phyloP scores from a whole-genome alignment of 35 echinoderm and acorn worm genomes.

The Diadema setosum region DNA sequence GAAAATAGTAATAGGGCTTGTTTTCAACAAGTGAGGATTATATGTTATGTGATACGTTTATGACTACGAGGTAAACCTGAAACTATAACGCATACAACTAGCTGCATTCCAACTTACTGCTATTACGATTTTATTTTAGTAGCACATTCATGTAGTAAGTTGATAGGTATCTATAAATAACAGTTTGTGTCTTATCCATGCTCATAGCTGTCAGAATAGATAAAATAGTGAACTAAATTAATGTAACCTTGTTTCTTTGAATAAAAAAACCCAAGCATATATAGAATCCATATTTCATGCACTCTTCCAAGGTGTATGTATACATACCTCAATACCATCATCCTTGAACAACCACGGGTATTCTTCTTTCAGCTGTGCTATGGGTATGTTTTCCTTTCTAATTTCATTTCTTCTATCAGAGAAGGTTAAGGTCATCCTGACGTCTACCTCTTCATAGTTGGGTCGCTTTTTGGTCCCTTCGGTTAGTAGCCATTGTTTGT shows the following conservation, averaged over 20 bases:
- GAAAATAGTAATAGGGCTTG: not conserved
- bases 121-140: not conserved
- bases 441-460: not conserved
- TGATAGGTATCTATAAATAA: no score
- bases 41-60: not conserved
- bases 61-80: not conserved
- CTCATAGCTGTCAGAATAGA: not conserved
- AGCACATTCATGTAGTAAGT: not conserved
- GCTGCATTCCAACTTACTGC: not conserved
- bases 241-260: not conserved
- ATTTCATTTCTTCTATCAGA: not conserved
- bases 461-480: constrained; percentile 28
- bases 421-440: not conserved
- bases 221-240: not conserved
- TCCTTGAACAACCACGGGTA: constrained; percentile 30
- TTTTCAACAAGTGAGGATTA: not conserved
- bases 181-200: not conserved
- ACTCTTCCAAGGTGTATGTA: not conserved
- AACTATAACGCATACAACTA: not conserved
- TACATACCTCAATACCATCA: not conserved
- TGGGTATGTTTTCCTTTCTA: not conserved
- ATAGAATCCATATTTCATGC: not conserved
- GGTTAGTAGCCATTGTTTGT: not conserved
- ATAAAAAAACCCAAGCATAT: not conserved
- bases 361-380: not conserved